Conservation (phyloP, 2,888 invertebrate species). For the Hybos culiciformis region DNA sequence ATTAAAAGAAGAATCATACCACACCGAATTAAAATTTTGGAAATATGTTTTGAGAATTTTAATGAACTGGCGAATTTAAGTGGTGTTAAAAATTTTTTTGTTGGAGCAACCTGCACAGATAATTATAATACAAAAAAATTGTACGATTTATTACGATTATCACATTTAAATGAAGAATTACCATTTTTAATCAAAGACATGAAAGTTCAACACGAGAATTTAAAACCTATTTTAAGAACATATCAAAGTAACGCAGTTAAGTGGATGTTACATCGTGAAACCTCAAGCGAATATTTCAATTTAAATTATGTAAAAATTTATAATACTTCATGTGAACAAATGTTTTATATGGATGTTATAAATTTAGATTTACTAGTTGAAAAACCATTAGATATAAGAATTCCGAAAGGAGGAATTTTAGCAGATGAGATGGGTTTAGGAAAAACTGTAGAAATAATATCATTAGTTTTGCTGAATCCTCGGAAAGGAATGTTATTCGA, state of each 20-base stretch:
- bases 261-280: constrained; percentile 55
- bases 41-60: neutral
- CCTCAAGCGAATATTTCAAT: constrained; percentile 11
- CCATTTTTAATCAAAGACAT: neutral
- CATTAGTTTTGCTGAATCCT: constrained; percentile 46
- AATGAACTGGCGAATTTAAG: too few species aligned
- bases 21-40: neutral
- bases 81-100: too few species aligned
- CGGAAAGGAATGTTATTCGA: constrained; percentile 12
- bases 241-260: constrained; percentile 52
- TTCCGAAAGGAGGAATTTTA: constrained; percentile 52
- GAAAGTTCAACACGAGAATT: constrained; percentile 20
- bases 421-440: constrained; percentile 75
- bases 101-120: neutral
- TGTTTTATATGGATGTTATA: constrained; percentile 25
- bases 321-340: constrained; percentile 16
- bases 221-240: constrained; percentile 41
- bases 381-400: constrained; percentile 28
- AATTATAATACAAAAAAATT: neutral
- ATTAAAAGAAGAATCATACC: neutral
- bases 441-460: constrained; percentile 63
- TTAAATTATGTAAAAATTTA: constrained; percentile 19
- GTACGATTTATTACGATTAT: neutral
- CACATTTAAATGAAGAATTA: neutral
- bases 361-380: constrained; percentile 15